A percentile compares a stretch with the other conserved stretches of the same genome.
phyloP scores from a whole-genome alignment of 1,140 invertebrate species.

The Samia ricini region DNA sequence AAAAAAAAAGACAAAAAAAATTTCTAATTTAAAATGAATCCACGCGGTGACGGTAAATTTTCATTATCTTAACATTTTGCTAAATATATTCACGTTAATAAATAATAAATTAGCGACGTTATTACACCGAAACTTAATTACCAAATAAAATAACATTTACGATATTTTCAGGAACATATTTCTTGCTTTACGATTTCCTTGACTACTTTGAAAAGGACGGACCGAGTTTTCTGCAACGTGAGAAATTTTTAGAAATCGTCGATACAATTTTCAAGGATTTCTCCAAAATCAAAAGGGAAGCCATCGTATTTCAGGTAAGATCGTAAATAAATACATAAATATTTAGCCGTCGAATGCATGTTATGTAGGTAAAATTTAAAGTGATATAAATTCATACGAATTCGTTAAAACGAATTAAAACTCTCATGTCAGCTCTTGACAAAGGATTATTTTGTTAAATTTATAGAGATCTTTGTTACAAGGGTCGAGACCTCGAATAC shows the following conservation, averaged over 20 bases:
- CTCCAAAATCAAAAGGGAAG: slow-evolving; percentile 88
- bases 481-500: slow-evolving; percentile 14
- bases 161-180: slow-evolving; percentile 89
- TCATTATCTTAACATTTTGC: neutral
- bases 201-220: slow-evolving; percentile 93
- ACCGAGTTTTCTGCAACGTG: slow-evolving; percentile 86
- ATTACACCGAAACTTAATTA: neutral
- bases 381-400: slow-evolving; percentile 3
- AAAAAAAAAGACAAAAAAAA: too few species aligned
- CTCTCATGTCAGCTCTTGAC: slow-evolving; percentile 2
- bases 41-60: neutral
- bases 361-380: neutral
- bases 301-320: slow-evolving; percentile 93
- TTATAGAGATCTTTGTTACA: slow-evolving; percentile 12
- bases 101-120: neutral
- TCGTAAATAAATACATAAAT: neutral
- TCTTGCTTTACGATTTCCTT: slow-evolving; percentile 94
- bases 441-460: slow-evolving; percentile 13
- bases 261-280: slow-evolving; percentile 93
- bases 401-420: too few species aligned
- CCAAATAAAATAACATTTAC: slow-evolving; percentile 4
- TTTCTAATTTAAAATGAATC: neutral
- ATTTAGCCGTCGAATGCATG: neutral
- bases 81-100: too few species aligned
- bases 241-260: slow-evolving; percentile 91